A percentile compares a stretch with the other conserved stretches of the same genome.
Conservation (phyloP, 2,797 vertebrate genomes). For the Galagoides demidoff region DNA sequence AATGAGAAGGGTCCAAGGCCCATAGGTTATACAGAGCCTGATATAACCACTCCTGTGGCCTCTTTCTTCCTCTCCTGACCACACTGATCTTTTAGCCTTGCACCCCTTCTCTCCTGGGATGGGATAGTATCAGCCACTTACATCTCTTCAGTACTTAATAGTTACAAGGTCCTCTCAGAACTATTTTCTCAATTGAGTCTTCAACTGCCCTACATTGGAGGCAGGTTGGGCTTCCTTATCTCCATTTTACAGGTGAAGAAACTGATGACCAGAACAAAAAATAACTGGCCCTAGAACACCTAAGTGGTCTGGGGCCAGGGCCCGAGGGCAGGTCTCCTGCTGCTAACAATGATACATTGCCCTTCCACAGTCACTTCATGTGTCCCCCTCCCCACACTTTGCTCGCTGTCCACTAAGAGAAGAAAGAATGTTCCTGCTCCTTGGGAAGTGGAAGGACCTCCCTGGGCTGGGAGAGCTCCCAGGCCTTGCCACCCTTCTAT, state of each 20-base stretch:
- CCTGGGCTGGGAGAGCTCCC: not conserved
- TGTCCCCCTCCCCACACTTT: not conserved
- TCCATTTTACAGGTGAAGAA: not conserved
- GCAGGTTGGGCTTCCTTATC: not conserved
- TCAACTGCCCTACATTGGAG: not conserved
- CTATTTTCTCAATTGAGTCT: not conserved
- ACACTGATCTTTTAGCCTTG: not conserved
- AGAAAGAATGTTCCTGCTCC: not conserved
- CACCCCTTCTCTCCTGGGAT: not conserved
- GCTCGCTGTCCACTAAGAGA: not conserved
- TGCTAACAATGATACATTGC: not conserved
- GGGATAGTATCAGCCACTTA: not conserved
- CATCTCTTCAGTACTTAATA: not conserved
- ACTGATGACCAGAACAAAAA: not conserved
- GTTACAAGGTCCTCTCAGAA: not conserved
- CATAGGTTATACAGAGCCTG: not conserved
- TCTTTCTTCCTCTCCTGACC: not conserved
- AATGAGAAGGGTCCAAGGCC: not conserved
- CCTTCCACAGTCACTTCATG: not conserved
- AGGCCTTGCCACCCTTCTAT: not conserved
- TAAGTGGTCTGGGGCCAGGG: not conserved
- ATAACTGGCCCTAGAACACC: not conserved
- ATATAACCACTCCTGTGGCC: not conserved
- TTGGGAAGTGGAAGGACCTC: not conserved
- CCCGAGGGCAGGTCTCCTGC: not conserved